Base-by-base conservation (phyloP, 37 sponge, comb jelly and placozoan species). In the Axinella damicornis region DNA sequence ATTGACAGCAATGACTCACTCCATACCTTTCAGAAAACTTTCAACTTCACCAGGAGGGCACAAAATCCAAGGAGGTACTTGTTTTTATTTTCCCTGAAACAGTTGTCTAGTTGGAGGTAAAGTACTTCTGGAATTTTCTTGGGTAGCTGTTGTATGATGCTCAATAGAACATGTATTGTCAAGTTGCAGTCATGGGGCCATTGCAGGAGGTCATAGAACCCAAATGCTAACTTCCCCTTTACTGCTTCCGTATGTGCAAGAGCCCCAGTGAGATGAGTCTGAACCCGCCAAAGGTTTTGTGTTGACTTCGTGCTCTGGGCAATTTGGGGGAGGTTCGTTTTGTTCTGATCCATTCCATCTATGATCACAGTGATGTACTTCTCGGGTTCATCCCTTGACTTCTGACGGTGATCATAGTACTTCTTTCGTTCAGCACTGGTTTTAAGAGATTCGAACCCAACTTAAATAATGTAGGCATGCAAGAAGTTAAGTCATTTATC, bases 261-360 rank as follows among this genome's bases (percentile, higher is more conserved):
- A 1, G 40, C 71, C 14, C 82, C 85, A 65, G 92, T 86, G 13
- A 85, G 19, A 63, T 91, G 92, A 9, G 87, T 87, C 2, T 67
- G 75, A n/a, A 91, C 69, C 5, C 80, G 63, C 65, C 73, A 86
- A 2, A 91, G 62, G 57, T 60, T 69, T 56, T 73, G 77, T 27
- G 79, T 56, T 9, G 79, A 80, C 60, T 83, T 86, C 1, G 79
- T 32, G 22, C 54, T 58, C 24, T 30, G 22, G 15, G 31, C 17
- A 5, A 41, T 6, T 16, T 75, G 60, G 19, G 88, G 81, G 6
- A 88, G 24, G 52, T 79, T 87, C 20, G 9, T 12, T 58, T 79
- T 87, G 35, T 33, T 38, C 57, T 87, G 88, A 57, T 87, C 88
- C 89, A 89, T 89, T 14, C 83, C 83, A 77, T 89, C 89, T 30